phyloP scores from a whole-genome alignment of 2,113 vertebrate genomes.

The Megaleporinus macrocephalus region DNA sequence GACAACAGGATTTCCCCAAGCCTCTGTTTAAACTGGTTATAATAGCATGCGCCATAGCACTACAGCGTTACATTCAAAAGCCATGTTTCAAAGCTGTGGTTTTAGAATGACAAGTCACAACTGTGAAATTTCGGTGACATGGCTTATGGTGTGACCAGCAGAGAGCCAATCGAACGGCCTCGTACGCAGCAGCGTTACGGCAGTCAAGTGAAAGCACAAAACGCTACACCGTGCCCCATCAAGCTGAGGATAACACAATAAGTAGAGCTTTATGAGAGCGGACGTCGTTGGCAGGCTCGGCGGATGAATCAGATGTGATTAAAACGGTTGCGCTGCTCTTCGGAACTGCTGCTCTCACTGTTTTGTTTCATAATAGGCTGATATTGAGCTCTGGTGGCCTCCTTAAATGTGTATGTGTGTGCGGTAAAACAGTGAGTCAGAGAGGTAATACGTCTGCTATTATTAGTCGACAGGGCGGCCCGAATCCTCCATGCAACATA shows the following conservation, averaged over 20 bases:
- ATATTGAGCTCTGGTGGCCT: conserved; percentile 30
- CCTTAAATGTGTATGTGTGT: conserved; percentile 28
- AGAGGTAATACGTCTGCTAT: conserved; percentile 34
- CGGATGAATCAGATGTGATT: conserved; percentile 34
- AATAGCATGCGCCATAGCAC: no score
- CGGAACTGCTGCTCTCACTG: conserved; percentile 18
- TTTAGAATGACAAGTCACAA: no score
- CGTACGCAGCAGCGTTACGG: background rate
- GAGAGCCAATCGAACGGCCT: background rate
- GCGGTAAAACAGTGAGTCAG: conserved; percentile 40
- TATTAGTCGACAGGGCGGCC: conserved; percentile 39
- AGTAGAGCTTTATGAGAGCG: conserved; percentile 24
- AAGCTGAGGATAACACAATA: conserved; percentile 33
- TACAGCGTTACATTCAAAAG: no score
- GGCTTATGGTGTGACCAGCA: background rate
- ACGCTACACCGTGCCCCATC: background rate
- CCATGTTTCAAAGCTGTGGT: no score
- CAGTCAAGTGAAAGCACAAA: background rate
- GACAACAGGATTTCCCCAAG: no score
- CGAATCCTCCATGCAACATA: conserved; percentile 28
- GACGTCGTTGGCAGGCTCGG: conserved; percentile 1
- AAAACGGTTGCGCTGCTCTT: conserved; percentile 26
- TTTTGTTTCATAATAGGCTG: conserved; percentile 40
- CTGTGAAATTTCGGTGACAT: background rate
- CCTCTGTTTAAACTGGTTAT: no score